Conservation (phyloP, 2,113 vertebrate species). For the Cettia cetti region DNA sequence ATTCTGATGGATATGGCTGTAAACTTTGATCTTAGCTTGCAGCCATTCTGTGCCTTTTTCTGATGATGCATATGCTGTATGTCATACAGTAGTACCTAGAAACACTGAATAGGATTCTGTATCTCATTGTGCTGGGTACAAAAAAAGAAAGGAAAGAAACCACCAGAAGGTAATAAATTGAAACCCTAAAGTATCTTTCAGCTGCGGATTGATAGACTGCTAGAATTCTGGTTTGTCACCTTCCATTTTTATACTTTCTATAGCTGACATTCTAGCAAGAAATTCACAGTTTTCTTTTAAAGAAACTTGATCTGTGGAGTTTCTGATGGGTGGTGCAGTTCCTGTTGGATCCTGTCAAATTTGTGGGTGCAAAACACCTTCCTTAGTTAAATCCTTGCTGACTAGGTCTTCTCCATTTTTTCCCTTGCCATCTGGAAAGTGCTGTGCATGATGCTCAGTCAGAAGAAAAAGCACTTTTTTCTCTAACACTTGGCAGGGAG, state of each 20-base stretch:
- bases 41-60: neutral
- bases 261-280: neutral
- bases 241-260: neutral
- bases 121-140: neutral
- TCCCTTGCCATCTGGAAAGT: conserved; percentile 46
- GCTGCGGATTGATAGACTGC: neutral
- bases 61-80: neutral
- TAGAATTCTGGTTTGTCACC: neutral
- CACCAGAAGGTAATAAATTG: neutral
- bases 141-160: neutral
- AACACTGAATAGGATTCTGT: neutral
- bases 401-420: conserved; percentile 10
- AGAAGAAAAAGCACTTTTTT: conserved; percentile 12
- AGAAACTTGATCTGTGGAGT: neutral
- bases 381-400: neutral
- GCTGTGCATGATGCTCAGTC: conserved; percentile 31
- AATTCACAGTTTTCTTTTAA: neutral
- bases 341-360: conserved; percentile 17
- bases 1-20: neutral
- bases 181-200: neutral
- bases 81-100: neutral
- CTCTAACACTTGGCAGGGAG: conserved; percentile 59
- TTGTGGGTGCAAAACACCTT: conserved; percentile 12
- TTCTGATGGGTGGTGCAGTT: neutral
- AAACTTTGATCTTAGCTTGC: neutral